phyloP scores from a whole-genome alignment of 2,888 invertebrate species.

The Ischnura elegans region DNA sequence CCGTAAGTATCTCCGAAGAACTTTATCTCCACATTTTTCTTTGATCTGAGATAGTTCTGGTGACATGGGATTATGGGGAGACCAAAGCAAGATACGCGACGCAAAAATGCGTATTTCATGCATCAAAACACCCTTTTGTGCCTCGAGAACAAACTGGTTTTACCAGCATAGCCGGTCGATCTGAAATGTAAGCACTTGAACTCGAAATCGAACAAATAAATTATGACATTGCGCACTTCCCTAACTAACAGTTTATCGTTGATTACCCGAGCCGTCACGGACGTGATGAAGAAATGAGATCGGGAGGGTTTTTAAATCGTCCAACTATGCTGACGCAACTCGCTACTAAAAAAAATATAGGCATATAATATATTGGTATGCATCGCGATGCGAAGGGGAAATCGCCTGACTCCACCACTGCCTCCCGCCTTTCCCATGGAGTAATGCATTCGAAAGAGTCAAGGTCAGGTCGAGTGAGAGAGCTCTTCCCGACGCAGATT shows the following conservation, averaged over 20 bases:
- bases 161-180: background rate
- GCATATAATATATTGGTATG: background rate
- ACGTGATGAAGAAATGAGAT: conserved; percentile 7
- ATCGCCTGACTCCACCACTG: background rate
- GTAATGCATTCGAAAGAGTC: conserved; percentile 23
- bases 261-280: background rate
- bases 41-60: background rate
- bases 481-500: conserved; percentile 10
- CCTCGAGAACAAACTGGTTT: conserved; percentile 12
- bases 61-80: background rate
- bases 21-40: background rate
- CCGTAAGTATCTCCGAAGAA: background rate
- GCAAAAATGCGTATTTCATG: background rate
- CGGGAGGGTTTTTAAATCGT: background rate
- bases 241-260: background rate
- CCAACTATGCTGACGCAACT: background rate
- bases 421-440: background rate
- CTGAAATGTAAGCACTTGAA: background rate
- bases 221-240: conserved; percentile 16
- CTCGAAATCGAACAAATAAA: conserved; percentile 16
- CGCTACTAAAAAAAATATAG: background rate
- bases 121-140: conserved; percentile 35
- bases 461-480: conserved; percentile 8
- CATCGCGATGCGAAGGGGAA: background rate
- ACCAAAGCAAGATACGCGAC: background rate